A percentile compares a stretch with the other conserved stretches of the same genome.
Conservation (phyloP, 1,140 invertebrate genomes). For the Bombus polaris region DNA sequence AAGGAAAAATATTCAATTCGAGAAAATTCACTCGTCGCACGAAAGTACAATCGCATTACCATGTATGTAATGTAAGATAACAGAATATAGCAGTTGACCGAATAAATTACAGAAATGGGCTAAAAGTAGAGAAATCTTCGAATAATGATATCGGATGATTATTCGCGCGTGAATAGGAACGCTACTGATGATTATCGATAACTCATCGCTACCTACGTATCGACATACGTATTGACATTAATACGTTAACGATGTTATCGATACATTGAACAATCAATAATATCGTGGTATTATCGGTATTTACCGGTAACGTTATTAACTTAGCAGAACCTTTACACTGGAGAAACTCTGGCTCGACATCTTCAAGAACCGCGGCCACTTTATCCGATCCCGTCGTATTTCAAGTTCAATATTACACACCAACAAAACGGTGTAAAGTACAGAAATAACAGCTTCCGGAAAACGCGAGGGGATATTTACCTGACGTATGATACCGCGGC, state of each 20-base stretch:
- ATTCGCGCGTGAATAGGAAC: too few species aligned
- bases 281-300: too few species aligned
- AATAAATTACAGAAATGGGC: neutral
- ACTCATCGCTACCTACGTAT: neutral
- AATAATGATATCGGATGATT: neutral
- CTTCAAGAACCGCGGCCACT: neutral
- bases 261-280: too few species aligned
- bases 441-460: constrained; percentile 31
- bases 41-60: neutral
- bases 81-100: neutral
- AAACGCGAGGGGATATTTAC: constrained; percentile 28
- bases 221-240: neutral
- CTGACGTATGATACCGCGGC: constrained; percentile 34
- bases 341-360: neutral
- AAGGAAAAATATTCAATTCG: too few species aligned
- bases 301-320: neutral
- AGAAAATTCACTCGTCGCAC: neutral
- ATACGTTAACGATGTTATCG: too few species aligned
- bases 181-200: neutral
- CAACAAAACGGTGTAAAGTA: neutral
- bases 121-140: neutral
- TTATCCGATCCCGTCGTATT: neutral
- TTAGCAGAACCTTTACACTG: neutral
- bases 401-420: constrained; percentile 21
- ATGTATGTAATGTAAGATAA: neutral